Evolutionary conservation across 2,888 invertebrate species (phyloP), one percentile per base, ranked within the genome.

Genomic region (Aphidoletes aphidimyza): DNA sequence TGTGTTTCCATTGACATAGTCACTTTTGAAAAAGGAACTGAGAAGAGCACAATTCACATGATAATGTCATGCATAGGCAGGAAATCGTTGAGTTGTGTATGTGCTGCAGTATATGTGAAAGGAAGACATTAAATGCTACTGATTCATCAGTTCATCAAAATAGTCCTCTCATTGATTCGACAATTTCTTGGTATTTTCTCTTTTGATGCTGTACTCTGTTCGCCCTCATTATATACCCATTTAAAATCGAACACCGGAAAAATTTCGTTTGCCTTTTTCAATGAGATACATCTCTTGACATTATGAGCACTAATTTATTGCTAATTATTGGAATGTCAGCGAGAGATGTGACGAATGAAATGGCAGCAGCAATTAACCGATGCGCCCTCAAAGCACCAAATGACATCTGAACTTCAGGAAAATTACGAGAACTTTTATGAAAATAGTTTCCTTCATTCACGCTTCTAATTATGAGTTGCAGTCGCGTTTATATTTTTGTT

Each of bases 281-380:
- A 69, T 5, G 69, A 69, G 69, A 69, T 2, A 26, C 2, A 54
- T 19, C n/a, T 69, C 30, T 69, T 69, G 69, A 69, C 69, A 69
- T 69, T 69, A 81, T 81, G 81, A 81, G 37, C 81, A 81, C 81
- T 37, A 81, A 81, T 81, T 81, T 81, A 81, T 81, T 37, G 81
- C 37, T 81, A 81, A 81, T 81, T 39, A 37, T 81, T 39, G 37
- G 6, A 6, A 9, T 81, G 81, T 22, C 81, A 81, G 22, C n/a
- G n/a, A 11, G 81, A 81, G 81, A 81, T 69, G 69, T 69, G 69
- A 19, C n/a, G 69, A 69, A 26, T 19, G 69, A 69, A 30, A 69
- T 69, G 69, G 69, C 17, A 69, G 26, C 69, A 14, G 69, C 69
- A 69, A 69, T 69, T 69, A 69, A 30, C 30, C 17, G 34, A 34